These are phyloP conservation scores for Neodiprion pinetum DNA, from an alignment of 1,140 invertebrate species.

Conservation along the genomic window DNA sequence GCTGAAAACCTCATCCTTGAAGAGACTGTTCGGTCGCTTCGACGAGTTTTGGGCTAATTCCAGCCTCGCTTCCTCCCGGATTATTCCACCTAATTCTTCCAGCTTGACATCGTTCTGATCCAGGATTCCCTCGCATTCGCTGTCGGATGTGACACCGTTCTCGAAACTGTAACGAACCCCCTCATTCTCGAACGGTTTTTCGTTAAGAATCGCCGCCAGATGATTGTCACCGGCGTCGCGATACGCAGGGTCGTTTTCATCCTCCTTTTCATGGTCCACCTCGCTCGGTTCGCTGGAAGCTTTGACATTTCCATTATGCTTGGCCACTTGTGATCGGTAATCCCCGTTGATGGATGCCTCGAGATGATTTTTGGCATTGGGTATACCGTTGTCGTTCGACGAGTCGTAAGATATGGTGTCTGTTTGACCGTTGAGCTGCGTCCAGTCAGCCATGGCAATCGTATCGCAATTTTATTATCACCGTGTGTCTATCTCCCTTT, in stretches of 20 bases:
- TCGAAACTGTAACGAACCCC: neutral
- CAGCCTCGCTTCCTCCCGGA: slow-evolving; percentile 40
- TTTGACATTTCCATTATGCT: neutral
- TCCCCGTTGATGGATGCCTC: neutral
- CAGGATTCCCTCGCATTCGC: neutral
- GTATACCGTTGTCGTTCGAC: neutral
- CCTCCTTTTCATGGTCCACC: slow-evolving; percentile 20
- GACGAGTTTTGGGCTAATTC: slow-evolving; percentile 34
- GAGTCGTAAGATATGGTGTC: neutral
- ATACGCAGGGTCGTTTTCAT: slow-evolving; percentile 21
- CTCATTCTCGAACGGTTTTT: slow-evolving; percentile 24
- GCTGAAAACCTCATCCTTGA: slow-evolving; percentile 28
- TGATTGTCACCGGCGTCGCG: slow-evolving; percentile 29
- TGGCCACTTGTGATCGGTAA: neutral
- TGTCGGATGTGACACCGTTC: neutral
- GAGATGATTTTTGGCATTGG: neutral
- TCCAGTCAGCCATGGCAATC: slow-evolving; percentile 50
- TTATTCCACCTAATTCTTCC: slow-evolving; percentile 36
- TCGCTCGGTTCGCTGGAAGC: slow-evolving; percentile 8
- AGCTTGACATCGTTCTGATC: slow-evolving; percentile 1
- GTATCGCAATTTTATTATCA: neutral
- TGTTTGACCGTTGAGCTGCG: slow-evolving; percentile 46
- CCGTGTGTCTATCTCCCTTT: neutral
- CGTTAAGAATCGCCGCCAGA: slow-evolving; percentile 22
- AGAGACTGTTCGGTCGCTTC: slow-evolving; percentile 42